A percentile compares a stretch with the other conserved stretches of the same genome.
Conservation (phyloP, 2,888 invertebrate genomes). For the Gryllus longicercus region DNA sequence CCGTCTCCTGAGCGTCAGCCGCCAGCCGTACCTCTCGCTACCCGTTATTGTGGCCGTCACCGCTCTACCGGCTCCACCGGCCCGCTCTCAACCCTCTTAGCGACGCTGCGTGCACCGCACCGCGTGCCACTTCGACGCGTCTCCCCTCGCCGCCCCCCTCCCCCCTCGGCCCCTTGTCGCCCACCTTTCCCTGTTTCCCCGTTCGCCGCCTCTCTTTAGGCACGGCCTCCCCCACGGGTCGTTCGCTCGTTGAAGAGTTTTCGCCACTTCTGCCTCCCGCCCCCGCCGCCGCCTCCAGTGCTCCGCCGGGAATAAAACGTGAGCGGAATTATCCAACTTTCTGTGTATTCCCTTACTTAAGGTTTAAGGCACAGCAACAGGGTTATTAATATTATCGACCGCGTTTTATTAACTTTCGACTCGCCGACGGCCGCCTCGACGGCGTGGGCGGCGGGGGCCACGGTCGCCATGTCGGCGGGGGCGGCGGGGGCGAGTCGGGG, state of each 20-base stretch:
- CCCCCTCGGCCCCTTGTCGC: background rate
- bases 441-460: background rate
- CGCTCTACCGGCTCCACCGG: too few species aligned
- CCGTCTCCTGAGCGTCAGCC: too few species aligned
- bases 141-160: background rate
- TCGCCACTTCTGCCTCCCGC: background rate
- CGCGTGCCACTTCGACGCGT: background rate
- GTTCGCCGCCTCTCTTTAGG: background rate
- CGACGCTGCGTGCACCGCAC: too few species aligned
- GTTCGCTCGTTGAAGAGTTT: constrained; percentile 1
- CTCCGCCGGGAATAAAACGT: constrained; percentile 17
- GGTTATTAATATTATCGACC: constrained; percentile 17
- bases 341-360: constrained; percentile 11
- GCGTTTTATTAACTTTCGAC: constrained; percentile 6
- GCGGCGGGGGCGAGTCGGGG: background rate
- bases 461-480: background rate
- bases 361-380: constrained; percentile 6
- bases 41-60: too few species aligned
- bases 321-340: constrained; percentile 2
- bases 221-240: background rate
- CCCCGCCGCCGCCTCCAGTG: background rate
- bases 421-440: background rate
- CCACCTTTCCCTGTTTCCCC: background rate
- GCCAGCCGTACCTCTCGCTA: too few species aligned
- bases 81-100: too few species aligned